Base-by-base conservation (phyloP, 2,888 invertebrate genomes). In the Diabrotica balteata region DNA sequence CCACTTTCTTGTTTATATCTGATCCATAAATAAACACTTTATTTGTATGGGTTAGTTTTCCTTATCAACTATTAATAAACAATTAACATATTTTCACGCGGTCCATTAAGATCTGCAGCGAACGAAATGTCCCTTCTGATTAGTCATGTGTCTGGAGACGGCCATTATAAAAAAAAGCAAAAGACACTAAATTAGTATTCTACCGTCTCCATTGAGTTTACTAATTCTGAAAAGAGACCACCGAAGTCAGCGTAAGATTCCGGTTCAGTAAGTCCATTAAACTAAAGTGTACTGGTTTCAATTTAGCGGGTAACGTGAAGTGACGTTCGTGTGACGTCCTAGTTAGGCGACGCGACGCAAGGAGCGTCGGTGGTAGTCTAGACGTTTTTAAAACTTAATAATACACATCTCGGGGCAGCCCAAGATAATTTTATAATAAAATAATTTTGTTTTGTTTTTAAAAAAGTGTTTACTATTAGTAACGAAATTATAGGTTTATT, bases 161-260 rank as follows among this genome's bases (percentile, higher is more conserved):
- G 59, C 66, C 66, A 69, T 69, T 66, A 68, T 60, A 22, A 62
- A 63, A 72, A 67, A 70, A 67, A 66, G 66, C 68, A 72, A 70
- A 76, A 71, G 75, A 74, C 73, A 73, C 72, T 67, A 71, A 77
- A 77, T 78, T 77, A 77, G 76, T 78, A 77, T 78, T 74, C 77
- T 66, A 69, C 69, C 70, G 76, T 73, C 75, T 76, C 74, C 75
- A 77, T 76, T 75, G 73, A 74, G 75, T 75, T 77, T 74, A 74
- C 77, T 75, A 76, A 77, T 78, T 77, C 77, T 74, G 72, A 76
- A 76, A 75, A 76, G 77, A 77, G 77, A 78, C 78, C 77, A 78
- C 78, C 77, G 74, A 73, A 77, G 77, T 75, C 76, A 76, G 72
- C 66, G 73, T 71, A 71, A 73, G 74, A 77, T 77, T 79, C 78